phyloP scores from a whole-genome alignment of 2,888 invertebrate genomes.

The Ophion obscuratus region DNA sequence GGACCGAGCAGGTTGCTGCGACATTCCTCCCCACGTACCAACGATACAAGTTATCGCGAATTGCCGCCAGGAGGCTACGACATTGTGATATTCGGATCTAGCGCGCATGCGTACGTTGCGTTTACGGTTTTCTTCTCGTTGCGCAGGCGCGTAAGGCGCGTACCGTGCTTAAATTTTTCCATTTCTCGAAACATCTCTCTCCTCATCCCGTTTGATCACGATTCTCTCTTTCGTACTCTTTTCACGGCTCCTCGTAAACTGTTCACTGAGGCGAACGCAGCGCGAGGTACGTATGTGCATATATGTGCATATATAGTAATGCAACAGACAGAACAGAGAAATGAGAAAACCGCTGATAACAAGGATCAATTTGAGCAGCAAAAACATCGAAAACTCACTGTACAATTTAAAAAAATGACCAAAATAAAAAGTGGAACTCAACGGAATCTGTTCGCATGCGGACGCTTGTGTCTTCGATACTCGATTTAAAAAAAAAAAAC shows the following conservation, averaged over 20 bases:
- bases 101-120: slow-evolving; percentile 2
- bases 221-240: neutral
- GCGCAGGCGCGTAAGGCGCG: neutral
- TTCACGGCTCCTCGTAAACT: neutral
- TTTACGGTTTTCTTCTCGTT: slow-evolving; percentile 26
- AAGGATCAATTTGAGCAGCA: slow-evolving; percentile 15
- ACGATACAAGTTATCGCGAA: neutral
- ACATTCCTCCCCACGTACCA: slow-evolving; percentile 50
- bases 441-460: slow-evolving; percentile 10
- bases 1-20: slow-evolving; percentile 76
- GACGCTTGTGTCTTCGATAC: slow-evolving; percentile 17
- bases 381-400: neutral
- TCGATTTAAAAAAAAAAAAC: slow-evolving; percentile 1
- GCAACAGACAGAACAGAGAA: neutral
- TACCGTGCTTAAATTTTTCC: no score
- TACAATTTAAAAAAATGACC: slow-evolving; percentile 10
- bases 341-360: slow-evolving; percentile 12
- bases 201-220: neutral
- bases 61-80: slow-evolving; percentile 2
- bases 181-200: slow-evolving; percentile 5
- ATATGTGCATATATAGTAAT: neutral
- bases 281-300: neutral
- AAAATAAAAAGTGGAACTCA: slow-evolving; percentile 36
- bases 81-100: neutral
- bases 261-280: neutral